Evolutionary conservation across 1,140 invertebrate genomes (phyloP).

Genomic region (Calephelis nemesis): DNA sequence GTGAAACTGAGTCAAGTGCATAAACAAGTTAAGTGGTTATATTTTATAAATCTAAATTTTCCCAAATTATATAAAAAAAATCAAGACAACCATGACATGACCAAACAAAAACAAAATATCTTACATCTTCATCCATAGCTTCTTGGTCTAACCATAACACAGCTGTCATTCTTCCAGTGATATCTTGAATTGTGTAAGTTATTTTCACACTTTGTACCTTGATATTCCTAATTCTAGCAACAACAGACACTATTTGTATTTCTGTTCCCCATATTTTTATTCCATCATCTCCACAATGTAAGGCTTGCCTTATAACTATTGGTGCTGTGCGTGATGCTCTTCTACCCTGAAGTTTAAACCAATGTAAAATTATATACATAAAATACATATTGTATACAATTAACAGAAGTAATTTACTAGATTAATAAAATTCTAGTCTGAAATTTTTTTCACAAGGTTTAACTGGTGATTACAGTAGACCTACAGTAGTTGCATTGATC

Average conservation of each 20-base stretch:
- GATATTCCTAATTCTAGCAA: slow-evolving; percentile 80
- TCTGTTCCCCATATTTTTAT: slow-evolving; percentile 79
- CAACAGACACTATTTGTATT: slow-evolving; percentile 78
- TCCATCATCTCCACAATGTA: slow-evolving; percentile 79
- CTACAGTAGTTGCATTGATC: too few relatives aligned
- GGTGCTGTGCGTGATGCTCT: slow-evolving; percentile 77
- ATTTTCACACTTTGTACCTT: slow-evolving; percentile 82
- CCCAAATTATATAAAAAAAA: background rate
- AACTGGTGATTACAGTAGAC: background rate
- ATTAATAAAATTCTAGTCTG: too few relatives aligned
- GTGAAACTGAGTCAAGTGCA: too few relatives aligned
- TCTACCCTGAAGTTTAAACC: slow-evolving; percentile 49
- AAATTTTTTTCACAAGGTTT: slow-evolving; percentile 7
- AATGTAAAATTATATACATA: background rate
- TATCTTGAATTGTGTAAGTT: slow-evolving; percentile 82
- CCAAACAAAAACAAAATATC: slow-evolving; percentile 21
- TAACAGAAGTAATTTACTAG: too few relatives aligned
- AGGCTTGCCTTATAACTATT: slow-evolving; percentile 81
- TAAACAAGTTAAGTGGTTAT: too few relatives aligned
- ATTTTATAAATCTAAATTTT: too few relatives aligned
- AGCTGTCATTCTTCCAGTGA: slow-evolving; percentile 80
- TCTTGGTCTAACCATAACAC: slow-evolving; percentile 80
- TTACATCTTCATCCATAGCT: slow-evolving; percentile 73
- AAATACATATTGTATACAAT: too few relatives aligned
- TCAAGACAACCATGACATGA: too few relatives aligned